phyloP scores from a whole-genome alignment of 2,888 invertebrate genomes.

The Agrilus cyanescens region DNA sequence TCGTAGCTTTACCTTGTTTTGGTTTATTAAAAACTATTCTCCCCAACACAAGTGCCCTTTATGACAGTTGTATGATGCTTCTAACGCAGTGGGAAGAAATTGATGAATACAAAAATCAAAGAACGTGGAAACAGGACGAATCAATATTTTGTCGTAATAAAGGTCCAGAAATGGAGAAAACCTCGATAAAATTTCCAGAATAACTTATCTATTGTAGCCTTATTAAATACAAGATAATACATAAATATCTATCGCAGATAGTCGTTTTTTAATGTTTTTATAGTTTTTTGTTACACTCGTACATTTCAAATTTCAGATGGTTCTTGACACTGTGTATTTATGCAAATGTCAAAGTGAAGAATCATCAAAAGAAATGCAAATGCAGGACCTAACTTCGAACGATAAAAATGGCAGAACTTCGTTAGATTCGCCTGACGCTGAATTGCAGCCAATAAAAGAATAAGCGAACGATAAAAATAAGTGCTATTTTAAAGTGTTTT shows the following conservation, averaged over 20 bases:
- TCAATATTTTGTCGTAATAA: not conserved
- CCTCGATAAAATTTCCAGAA: too few species aligned
- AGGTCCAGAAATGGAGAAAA: too few species aligned
- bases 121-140: not conserved
- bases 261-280: too few species aligned
- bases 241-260: too few species aligned
- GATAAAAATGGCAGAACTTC: constrained; percentile 19
- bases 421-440: constrained; percentile 29
- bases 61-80: not conserved
- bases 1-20: too few species aligned
- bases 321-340: constrained; percentile 84
- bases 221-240: too few species aligned
- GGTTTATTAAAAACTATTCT: too few species aligned
- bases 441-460: constrained; percentile 37
- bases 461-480: not conserved
- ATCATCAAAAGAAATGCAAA: constrained; percentile 70
- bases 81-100: not conserved
- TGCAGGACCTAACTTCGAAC: constrained; percentile 58
- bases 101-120: constrained; percentile 4
- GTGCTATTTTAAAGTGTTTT: too few species aligned
- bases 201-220: too few species aligned
- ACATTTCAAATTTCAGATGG: constrained; percentile 58
- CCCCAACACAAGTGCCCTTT: not conserved
- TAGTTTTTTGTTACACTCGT: too few species aligned
- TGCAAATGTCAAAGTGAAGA: constrained; percentile 92